Evolutionary conservation across 2,797 vertebrate genomes (phyloP).

Genomic region (Aulostomus chinensis): DNA sequence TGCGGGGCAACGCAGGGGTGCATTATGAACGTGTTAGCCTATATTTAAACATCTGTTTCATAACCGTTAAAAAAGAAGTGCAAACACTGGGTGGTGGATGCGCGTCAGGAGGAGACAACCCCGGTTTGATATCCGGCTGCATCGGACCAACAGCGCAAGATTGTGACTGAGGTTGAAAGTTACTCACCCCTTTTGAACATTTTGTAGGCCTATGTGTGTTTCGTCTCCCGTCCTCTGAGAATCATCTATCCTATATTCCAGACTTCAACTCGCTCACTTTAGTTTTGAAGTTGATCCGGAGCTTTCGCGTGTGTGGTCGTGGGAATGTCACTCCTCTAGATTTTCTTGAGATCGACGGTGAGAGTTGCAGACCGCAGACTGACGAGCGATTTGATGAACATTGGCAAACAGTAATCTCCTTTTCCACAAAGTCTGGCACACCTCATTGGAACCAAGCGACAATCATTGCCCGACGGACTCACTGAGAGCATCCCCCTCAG

Average conservation of each 20-base stretch:
- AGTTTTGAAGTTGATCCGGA: constrained; percentile 65
- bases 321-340: constrained; percentile 55
- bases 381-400: constrained; percentile 6
- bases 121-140: no score
- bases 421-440: constrained; percentile 55
- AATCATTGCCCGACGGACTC: constrained; percentile 24
- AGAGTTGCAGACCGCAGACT: constrained; percentile 24
- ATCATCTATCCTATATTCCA: constrained; percentile 82
- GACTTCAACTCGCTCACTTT: constrained; percentile 60
- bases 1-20: constrained; percentile 34
- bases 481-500: constrained; percentile 31
- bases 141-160: background rate
- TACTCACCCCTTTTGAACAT: constrained; percentile 85
- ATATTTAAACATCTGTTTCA: constrained; percentile 36
- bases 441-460: constrained; percentile 27
- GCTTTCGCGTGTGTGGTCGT: constrained; percentile 22
- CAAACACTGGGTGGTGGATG: no score
- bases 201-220: constrained; percentile 70
- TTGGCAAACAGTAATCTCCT: constrained; percentile 30
- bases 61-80: no score
- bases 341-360: constrained; percentile 25
- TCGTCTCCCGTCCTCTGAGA: constrained; percentile 66
- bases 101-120: no score
- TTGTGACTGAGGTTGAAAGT: constrained; percentile 34
- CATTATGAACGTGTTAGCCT: constrained; percentile 23